Base-by-base conservation (phyloP, 2,797 vertebrate species). In the Peromyscus aztecus region DNA sequence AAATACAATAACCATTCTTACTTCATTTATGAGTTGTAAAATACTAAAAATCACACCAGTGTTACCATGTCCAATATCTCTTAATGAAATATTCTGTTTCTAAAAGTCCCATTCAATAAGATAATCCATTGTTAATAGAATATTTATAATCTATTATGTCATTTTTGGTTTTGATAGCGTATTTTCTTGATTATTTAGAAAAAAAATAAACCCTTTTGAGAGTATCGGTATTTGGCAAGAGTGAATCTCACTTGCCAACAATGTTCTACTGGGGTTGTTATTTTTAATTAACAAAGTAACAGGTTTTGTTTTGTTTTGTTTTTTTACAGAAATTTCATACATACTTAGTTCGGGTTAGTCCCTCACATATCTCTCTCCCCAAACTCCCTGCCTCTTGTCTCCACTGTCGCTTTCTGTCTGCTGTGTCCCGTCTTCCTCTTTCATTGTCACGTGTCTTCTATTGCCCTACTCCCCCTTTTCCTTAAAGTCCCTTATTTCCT, bases 181-280 rank as follows among this genome's bases (percentile, higher is more conserved):
- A 77, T 34, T 27, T 89, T 57, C 91, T 61, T 49, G 7, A 91
- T 87, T 86, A 87, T 80, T 95, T 91, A 76, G 59, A 78, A 93
- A 89, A 94, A 29, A n/a, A 52, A 89, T 71, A 69, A 77, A 93
- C 7, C 59, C 73, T 76, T 81, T 92, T 73, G 49, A 46, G 83
- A 34, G 59, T 77, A 83, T 87, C 85, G 27, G 65, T 65, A 80
- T 85, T 95, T 76, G 65, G 11, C 46, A 94, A 75, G 4, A 43
- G 3, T 73, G 34, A 90, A 12, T 89, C 27, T 93, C 63, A n/a
- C 17, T 83, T 90, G 73, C 61, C 89, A 95, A 94, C 94, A 96
- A 94, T 69, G 93, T 85, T 88, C 31, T 73, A 0, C 11, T 71
- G 23, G 27, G 4, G 80, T 89, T 84, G 34, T 63, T 65, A 65